Conservation (phyloP, 2,113 vertebrate species). For the Dromiciops gliroides region DNA sequence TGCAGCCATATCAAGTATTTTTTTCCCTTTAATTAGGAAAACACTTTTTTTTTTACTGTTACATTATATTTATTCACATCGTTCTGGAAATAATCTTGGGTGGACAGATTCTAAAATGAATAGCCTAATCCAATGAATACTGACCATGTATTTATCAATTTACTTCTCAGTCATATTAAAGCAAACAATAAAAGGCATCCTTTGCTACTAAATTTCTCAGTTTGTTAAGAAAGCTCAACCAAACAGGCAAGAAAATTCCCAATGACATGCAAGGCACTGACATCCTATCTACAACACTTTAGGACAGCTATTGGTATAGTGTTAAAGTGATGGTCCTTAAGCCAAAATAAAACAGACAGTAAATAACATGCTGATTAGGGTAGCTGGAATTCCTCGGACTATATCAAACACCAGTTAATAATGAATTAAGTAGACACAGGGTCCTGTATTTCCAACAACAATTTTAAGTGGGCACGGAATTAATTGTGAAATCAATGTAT, state of each 20-base stretch:
- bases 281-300: slow-evolving; percentile 11
- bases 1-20: neutral
- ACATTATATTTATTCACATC: neutral
- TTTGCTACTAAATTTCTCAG: neutral
- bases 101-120: neutral
- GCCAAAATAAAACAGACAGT: slow-evolving; percentile 73
- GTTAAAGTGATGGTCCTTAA: slow-evolving; percentile 50
- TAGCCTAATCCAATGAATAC: neutral
- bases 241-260: slow-evolving; percentile 7
- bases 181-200: neutral
- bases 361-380: slow-evolving; percentile 53
- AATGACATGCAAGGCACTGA: neutral
- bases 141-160: no score
- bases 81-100: neutral
- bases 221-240: slow-evolving; percentile 18
- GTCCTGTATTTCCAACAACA: neutral
- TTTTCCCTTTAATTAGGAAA: neutral
- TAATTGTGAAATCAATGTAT: neutral
- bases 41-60: neutral
- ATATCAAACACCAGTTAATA: slow-evolving; percentile 62
- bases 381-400: slow-evolving; percentile 52
- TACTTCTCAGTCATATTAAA: neutral
- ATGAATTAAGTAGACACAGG: neutral
- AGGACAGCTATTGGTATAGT: slow-evolving; percentile 45
- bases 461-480: neutral